These are phyloP conservation scores for Lasioglossum leucozonium DNA, from an alignment of 2,888 invertebrate genomes.

Conservation along the genomic window DNA sequence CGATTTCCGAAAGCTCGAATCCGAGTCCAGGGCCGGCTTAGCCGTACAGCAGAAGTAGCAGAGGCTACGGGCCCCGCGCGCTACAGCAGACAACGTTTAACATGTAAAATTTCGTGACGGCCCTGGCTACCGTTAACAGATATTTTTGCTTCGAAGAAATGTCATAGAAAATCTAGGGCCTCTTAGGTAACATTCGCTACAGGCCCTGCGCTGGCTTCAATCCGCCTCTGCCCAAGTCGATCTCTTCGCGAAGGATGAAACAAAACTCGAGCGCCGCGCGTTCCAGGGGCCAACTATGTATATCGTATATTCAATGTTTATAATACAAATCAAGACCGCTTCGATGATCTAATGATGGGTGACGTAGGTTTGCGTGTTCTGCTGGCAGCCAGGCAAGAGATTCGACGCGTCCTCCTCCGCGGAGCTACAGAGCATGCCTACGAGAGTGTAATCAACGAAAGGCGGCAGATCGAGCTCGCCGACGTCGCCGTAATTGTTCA, in stretches of 20 bases:
- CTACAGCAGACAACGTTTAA: too few relatives aligned
- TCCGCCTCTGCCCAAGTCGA: too few relatives aligned
- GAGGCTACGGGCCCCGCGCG: too few relatives aligned
- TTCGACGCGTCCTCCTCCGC: conserved; percentile 73
- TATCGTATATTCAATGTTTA: conserved; percentile 72
- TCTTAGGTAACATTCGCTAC: too few relatives aligned
- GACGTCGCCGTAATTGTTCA: conserved; percentile 72
- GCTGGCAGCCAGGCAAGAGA: conserved; percentile 72
- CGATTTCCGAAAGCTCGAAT: neutral
- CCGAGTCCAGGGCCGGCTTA: too few relatives aligned
- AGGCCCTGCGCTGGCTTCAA: too few relatives aligned
- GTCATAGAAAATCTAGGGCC: too few relatives aligned
- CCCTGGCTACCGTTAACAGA: too few relatives aligned
- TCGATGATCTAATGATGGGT: conserved; percentile 78
- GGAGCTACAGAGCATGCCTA: conserved; percentile 82
- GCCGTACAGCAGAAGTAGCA: too few relatives aligned
- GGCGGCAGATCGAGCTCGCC: conserved; percentile 79
- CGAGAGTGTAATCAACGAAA: conserved; percentile 82
- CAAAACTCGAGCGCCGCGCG: neutral
- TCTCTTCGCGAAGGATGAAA: conserved; percentile 5
- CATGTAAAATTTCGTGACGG: too few relatives aligned
- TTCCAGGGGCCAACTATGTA: conserved; percentile 50
- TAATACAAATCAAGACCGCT: conserved; percentile 76
- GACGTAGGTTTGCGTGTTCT: conserved; percentile 78
- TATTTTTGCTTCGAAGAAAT: too few relatives aligned